A percentile compares a stretch with the other conserved stretches of the same genome.
Conservation (phyloP, 2,113 vertebrate genomes). For the Telmatochromis sp. region DNA sequence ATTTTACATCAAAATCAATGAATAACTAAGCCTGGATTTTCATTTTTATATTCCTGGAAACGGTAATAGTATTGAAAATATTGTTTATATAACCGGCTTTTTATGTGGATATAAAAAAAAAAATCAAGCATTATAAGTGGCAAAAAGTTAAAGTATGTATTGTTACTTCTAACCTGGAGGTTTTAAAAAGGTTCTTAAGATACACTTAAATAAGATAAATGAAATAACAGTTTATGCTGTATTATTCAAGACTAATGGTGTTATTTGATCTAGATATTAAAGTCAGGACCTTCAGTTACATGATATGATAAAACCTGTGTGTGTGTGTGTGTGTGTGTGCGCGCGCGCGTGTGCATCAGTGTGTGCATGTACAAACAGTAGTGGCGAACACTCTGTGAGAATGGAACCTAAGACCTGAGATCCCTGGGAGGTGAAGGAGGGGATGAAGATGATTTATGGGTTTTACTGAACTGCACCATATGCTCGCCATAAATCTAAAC, state of each 20-base stretch:
- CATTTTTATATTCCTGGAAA: neutral
- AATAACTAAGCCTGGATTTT: neutral
- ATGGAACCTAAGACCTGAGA: slow-evolving; percentile 42
- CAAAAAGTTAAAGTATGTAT: neutral
- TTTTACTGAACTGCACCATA: slow-evolving; percentile 49
- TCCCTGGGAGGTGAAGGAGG: slow-evolving; percentile 38
- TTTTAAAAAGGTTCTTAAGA: neutral
- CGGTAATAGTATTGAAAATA: neutral
- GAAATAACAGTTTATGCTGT: neutral
- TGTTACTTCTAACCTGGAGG: neutral
- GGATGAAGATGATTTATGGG: slow-evolving; percentile 60
- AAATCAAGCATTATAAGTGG: neutral
- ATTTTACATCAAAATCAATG: neutral
- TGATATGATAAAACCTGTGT: neutral
- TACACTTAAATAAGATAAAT: neutral
- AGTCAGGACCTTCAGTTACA: neutral
- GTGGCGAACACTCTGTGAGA: slow-evolving; percentile 8
- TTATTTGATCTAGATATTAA: neutral
- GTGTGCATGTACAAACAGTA: neutral
- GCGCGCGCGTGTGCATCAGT: neutral
- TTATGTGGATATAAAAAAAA: neutral
- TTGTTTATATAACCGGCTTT: neutral
- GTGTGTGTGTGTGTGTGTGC: neutral
- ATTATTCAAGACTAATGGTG: neutral
- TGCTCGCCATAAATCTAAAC: slow-evolving; percentile 29